Base-by-base conservation (phyloP, 2,797 vertebrate genomes). In the Scarus forsteni region DNA sequence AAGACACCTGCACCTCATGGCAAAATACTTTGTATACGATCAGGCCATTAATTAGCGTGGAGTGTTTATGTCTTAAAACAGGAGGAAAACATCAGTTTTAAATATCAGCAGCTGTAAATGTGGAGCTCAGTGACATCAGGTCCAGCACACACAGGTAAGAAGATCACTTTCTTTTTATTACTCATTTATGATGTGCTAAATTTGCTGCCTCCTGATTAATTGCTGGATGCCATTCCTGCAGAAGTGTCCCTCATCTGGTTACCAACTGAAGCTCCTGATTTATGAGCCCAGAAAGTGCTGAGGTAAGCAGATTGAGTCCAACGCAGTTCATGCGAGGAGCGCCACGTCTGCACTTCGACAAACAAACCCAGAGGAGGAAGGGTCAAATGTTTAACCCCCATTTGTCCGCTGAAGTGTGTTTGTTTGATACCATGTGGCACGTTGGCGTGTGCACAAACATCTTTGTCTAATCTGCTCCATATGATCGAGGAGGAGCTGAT, bases 391-490 rank as follows among this genome's bases (percentile, higher is more conserved):
- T 66, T 9, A 50, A 8, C 27, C 11, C 58, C 40, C 44, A 1
- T 48, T n/a, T 18, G 19, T 35, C 35, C 13, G 11, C 15, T 15
- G 62, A 34, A 13, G 40, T 5, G 5, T 58, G 43, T 58, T 42
- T 10, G 34, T 52, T 8, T 54, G 60, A 57, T 40, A 4, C 16
- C 51, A 3, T 51, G 75, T 56, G 52, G 18, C 5, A 2, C 10
- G n/a, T 40, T n/a, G 46, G 66, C 5, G 3, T 45, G 12, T 52
- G 58, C 8, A 19, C 18, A 6, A 36, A 14, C 35, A 38, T 38
- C 34, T 49, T 39, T 50, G 19, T 69, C 35, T 84, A 70, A 88
- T 75, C 49, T 1, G 34, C 69, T 77, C 85, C 76, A 88, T 72
- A 76, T 75, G 70, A 68, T 15, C 1, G 0, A 19, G 27, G 13